These are phyloP conservation scores for Leucopsar rothschildi DNA, from an alignment of 2,113 vertebrate species.

Conservation along the genomic window DNA sequence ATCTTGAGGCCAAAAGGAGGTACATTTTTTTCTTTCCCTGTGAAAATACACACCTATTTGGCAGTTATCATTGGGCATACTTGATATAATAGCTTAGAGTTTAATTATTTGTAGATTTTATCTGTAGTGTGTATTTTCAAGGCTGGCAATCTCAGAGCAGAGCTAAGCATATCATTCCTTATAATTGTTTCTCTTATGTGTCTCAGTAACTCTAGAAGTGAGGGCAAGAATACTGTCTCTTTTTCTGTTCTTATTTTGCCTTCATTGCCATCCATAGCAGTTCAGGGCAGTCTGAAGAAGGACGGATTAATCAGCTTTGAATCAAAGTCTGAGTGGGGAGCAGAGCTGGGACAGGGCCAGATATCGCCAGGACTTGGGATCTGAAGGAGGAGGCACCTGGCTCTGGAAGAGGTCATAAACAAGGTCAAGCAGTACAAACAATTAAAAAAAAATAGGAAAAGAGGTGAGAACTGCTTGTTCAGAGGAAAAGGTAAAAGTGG, in stretches of 20 bases:
- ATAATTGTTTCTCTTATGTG: not conserved
- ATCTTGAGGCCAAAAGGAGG: not conserved
- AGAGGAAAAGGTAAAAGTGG: not conserved
- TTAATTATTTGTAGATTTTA: conserved; percentile 16
- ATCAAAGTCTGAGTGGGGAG: not conserved
- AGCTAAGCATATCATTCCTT: not conserved
- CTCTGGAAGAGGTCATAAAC: not conserved
- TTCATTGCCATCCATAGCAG: not conserved
- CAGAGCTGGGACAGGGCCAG: not conserved
- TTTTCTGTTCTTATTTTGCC: not conserved
- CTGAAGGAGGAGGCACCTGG: not conserved
- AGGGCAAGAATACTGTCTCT: not conserved
- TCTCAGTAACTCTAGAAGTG: not conserved
- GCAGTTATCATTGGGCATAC: not conserved
- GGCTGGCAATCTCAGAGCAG: not conserved
- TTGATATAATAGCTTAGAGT: not conserved
- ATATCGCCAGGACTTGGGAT: not conserved
- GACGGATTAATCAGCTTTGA: not conserved
- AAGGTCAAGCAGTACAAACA: not conserved
- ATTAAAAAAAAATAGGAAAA: not conserved
- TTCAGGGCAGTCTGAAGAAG: not conserved
- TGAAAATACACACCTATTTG: not conserved
- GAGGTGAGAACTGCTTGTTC: not conserved
- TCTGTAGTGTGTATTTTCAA: not conserved
- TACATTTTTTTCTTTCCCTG: not conserved